phyloP scores from a whole-genome alignment of 37 sponge, comb jelly and placozoan genomes.

The Spongia lamella region DNA sequence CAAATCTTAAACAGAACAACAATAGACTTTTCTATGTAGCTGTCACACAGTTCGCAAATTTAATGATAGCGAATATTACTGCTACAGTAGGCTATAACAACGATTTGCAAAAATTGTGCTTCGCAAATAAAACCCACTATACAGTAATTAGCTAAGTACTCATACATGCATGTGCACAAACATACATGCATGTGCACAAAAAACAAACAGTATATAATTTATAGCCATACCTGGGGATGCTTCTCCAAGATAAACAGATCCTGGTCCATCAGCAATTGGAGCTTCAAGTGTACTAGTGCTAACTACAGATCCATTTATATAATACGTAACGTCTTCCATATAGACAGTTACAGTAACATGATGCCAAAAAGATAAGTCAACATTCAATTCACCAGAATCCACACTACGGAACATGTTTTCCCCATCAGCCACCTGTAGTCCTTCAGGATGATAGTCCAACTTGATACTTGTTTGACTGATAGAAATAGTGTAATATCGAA shows the following conservation, averaged over 20 bases:
- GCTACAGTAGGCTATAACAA: too few relatives aligned
- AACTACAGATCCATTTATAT: constrained; percentile 68
- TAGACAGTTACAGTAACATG: constrained; percentile 72
- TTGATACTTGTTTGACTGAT: constrained; percentile 39
- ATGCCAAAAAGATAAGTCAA: constrained; percentile 52
- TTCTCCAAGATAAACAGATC: constrained; percentile 58
- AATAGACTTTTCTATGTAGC: too few relatives aligned
- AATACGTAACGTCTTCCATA: constrained; percentile 53
- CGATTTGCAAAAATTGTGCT: too few relatives aligned
- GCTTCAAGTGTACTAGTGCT: constrained; percentile 31
- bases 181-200: too few relatives aligned
- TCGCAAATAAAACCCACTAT: too few relatives aligned
- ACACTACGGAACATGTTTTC: constrained; percentile 1
- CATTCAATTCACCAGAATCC: constrained; percentile 3
- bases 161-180: too few relatives aligned
- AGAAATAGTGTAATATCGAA: constrained; percentile 28
- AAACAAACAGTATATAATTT: too few relatives aligned
- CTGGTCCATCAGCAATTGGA: constrained; percentile 27
- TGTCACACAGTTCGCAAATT: too few relatives aligned
- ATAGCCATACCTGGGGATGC: constrained; percentile 30
- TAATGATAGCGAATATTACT: too few relatives aligned
- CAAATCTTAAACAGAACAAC: too few relatives aligned
- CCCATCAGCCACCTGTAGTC: background rate
- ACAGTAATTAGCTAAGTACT: too few relatives aligned
- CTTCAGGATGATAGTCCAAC: constrained; percentile 42